Conservation (phyloP, 2,888 invertebrate genomes). For the Atherix ibis region DNA sequence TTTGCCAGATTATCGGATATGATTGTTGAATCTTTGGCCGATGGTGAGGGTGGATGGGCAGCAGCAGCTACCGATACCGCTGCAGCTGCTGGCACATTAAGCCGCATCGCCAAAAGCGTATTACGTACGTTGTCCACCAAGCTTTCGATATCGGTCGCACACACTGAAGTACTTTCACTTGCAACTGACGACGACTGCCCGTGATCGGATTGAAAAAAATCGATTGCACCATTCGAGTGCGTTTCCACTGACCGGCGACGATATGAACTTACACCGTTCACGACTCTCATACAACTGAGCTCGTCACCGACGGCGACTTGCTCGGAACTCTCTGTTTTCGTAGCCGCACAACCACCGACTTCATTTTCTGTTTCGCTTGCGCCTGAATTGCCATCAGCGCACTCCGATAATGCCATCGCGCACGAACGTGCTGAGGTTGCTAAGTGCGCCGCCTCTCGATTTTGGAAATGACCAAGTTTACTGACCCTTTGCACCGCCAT, state of each 20-base stretch:
- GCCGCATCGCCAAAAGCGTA: conserved; percentile 22
- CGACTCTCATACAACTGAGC: too few species aligned
- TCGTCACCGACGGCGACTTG: conserved; percentile 5
- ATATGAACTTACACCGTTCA: too few species aligned
- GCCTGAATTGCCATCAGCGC: too few species aligned
- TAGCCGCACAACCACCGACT: too few species aligned
- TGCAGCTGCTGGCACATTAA: conserved; percentile 24
- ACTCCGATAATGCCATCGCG: too few species aligned
- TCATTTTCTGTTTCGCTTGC: too few species aligned
- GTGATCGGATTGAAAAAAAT: not conserved
- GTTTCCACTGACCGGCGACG: not conserved
- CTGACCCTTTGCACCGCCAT: too few species aligned
- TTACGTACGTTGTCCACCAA: too few species aligned
- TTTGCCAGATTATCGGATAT: too few species aligned
- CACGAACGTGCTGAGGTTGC: conserved; percentile 1
- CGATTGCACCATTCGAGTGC: not conserved
- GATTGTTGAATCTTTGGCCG: conserved; percentile 5
- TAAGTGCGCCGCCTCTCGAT: conserved; percentile 6
- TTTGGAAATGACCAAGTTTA: conserved; percentile 10
- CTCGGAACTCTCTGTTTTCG: not conserved
- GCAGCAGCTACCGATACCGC: conserved; percentile 6
- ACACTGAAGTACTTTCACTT: not conserved
- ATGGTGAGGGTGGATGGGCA: too few species aligned
- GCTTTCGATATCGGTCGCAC: too few species aligned
- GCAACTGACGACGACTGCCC: not conserved